Evolutionary conservation across 2,113 vertebrate genomes (phyloP).

Genomic region (Aix galericulata): DNA sequence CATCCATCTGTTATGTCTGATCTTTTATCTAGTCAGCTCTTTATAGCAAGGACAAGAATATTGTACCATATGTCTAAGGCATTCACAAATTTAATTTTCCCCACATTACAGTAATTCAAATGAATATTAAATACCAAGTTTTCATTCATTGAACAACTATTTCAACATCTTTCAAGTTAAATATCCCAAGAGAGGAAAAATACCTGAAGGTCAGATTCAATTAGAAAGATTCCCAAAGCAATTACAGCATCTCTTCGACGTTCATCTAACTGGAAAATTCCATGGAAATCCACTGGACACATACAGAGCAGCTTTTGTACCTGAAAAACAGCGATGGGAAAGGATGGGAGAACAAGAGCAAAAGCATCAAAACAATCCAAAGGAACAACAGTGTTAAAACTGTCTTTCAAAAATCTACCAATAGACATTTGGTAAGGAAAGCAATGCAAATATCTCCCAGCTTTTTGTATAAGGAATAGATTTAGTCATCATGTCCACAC

Average conservation of each 20-base stretch:
- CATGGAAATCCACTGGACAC: slow-evolving; percentile 93
- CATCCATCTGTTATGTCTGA: neutral
- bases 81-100: neutral
- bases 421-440: neutral
- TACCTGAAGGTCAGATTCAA: slow-evolving; percentile 95
- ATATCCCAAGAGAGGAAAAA: neutral
- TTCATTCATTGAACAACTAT: neutral
- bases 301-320: slow-evolving; percentile 95
- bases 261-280: slow-evolving; percentile 91
- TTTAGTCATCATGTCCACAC: accelerated
- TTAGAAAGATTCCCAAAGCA: slow-evolving; percentile 91
- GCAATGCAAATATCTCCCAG: neutral
- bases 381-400: neutral
- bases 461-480: neutral
- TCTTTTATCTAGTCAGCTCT: neutral
- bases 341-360: neutral
- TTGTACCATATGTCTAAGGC: neutral
- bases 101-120: neutral
- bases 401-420: neutral
- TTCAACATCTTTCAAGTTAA: neutral
- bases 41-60: neutral
- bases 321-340: slow-evolving; percentile 62
- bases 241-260: slow-evolving; percentile 94
- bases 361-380: neutral
- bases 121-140: neutral